Conservation (phyloP, 2,797 vertebrate genomes). For the Gambelia wislizenii region DNA sequence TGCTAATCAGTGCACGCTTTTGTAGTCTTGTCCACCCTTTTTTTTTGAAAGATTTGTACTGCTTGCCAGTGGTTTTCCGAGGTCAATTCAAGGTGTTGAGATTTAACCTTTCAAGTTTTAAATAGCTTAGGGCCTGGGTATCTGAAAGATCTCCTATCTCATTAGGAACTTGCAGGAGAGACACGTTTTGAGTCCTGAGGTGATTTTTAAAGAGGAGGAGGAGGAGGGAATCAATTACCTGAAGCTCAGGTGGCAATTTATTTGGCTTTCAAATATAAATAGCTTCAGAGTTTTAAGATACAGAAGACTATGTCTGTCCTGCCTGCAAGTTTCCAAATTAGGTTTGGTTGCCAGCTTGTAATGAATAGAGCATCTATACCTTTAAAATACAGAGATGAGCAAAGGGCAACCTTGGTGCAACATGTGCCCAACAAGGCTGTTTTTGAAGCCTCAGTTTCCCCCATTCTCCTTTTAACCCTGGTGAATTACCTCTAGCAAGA, state of each 20-base stretch:
- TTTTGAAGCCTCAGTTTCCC: background rate
- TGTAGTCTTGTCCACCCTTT: too few relatives aligned
- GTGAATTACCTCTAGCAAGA: conserved; percentile 2
- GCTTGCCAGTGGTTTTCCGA: too few relatives aligned
- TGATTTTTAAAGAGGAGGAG: background rate
- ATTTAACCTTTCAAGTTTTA: too few relatives aligned
- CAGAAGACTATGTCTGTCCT: background rate
- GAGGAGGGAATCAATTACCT: background rate
- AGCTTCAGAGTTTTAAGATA: background rate
- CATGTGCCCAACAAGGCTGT: too few relatives aligned
- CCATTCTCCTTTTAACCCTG: conserved; percentile 24
- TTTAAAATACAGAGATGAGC: background rate
- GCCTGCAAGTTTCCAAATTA: background rate
- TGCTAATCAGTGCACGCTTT: too few relatives aligned
- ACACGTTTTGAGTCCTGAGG: background rate
- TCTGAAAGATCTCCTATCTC: background rate
- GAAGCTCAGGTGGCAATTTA: background rate
- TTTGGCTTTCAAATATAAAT: background rate
- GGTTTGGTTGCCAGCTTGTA: background rate
- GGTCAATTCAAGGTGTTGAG: too few relatives aligned
- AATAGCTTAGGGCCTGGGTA: too few relatives aligned
- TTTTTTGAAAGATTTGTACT: too few relatives aligned
- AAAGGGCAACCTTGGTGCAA: too few relatives aligned
- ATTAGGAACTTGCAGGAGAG: too few relatives aligned
- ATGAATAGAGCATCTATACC: background rate